Evolutionary conservation across 1,140 invertebrate genomes (phyloP).

Genomic region (Polypedilum vanderplanki): DNA sequence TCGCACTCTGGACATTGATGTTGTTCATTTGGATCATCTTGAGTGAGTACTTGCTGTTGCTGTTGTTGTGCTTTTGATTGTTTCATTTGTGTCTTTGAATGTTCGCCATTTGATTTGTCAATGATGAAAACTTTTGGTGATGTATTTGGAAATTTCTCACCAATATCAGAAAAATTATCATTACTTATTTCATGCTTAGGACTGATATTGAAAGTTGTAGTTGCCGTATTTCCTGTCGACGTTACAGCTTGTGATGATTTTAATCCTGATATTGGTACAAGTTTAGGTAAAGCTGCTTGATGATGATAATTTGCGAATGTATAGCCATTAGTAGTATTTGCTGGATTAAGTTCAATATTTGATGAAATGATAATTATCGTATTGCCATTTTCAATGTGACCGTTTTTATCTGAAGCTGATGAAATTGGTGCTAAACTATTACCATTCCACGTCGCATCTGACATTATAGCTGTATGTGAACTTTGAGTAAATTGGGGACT

Average conservation of each 20-base stretch:
- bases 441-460: neutral
- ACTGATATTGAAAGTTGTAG: neutral
- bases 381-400: slow-evolving; percentile 6
- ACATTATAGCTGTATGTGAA: neutral
- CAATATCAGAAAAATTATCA: neutral
- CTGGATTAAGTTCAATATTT: slow-evolving; percentile 12
- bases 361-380: slow-evolving; percentile 12
- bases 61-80: neutral
- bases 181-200: neutral
- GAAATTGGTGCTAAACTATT: neutral
- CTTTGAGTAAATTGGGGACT: neutral
- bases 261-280: neutral
- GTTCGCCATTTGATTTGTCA: slow-evolving; percentile 8
- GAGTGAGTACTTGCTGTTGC: neutral
- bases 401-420: neutral
- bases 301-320: slow-evolving; percentile 4
- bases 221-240: no score
- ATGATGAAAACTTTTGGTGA: slow-evolving; percentile 23
- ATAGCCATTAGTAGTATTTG: neutral
- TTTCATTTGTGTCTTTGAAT: neutral
- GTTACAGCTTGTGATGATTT: neutral
- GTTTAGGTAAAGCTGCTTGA: neutral
- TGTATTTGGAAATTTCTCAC: neutral
- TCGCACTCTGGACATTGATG: slow-evolving; percentile 24
- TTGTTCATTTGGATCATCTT: neutral